Conservation (phyloP, 1,140 invertebrate species). For the Tetramorium parvispinum region DNA sequence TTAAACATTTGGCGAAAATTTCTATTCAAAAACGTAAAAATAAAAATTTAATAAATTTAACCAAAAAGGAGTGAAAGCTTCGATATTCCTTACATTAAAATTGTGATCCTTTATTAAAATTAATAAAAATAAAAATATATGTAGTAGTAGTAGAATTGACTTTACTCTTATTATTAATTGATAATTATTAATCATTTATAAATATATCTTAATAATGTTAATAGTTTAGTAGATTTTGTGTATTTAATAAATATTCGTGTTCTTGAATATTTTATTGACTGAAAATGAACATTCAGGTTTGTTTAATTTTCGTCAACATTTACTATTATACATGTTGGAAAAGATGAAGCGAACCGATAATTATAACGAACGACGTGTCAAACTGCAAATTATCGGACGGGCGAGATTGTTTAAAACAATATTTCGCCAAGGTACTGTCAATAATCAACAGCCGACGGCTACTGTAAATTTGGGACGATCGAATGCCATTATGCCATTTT, state of each 20-base stretch:
- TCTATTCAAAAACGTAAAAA: not conserved
- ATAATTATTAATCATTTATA: constrained; percentile 13
- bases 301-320: constrained; percentile 21
- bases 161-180: not conserved
- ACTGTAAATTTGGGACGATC: constrained; percentile 32
- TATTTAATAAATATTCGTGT: not conserved
- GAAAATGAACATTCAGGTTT: constrained; percentile 6
- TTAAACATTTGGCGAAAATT: not conserved
- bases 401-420: constrained; percentile 52
- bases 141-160: not conserved
- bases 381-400: constrained; percentile 25
- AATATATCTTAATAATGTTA: not conserved
- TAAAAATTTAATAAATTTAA: not conserved
- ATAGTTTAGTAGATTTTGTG: not conserved
- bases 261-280: not conserved
- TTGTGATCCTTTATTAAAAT: not conserved
- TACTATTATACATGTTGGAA: not conserved
- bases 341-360: constrained; percentile 37
- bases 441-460: constrained; percentile 7
- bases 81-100: constrained; percentile 10
- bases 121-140: not conserved
- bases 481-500: constrained; percentile 55
- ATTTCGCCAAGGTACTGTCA: constrained; percentile 25
- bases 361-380: constrained; percentile 16
- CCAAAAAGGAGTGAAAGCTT: not conserved